Base-by-base conservation (phyloP, 2,113 vertebrate species). In the Hippopotamus amphibius region DNA sequence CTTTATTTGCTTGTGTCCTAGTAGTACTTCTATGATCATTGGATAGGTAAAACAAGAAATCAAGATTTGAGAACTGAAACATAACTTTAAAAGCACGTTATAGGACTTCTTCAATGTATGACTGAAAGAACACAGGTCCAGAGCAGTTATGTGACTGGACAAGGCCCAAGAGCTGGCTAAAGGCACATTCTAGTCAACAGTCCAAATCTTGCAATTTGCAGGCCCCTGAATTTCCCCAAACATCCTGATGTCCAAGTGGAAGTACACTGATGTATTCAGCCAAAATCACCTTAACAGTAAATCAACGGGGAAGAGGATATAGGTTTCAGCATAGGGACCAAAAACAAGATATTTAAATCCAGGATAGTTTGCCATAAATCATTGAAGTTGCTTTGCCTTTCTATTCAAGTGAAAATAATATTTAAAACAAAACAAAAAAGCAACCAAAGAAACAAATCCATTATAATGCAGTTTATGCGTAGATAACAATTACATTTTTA, bases 321-420 rank as follows among this genome's bases (percentile, higher is more conserved):
- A 50, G 14, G 0, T 53, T 72, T 71, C 76, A 50, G 30, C 8
- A 13, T 15, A 77, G 41, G 5, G 41, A 43, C 22, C 17, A 48
- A 93, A 94, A 96, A 61, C 1, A 22, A 72, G 2, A 30, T 17
- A 59, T 77, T 79, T 74, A 77, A 90, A 92, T 63, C 22, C 41
- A 88, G 41, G 88, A 61, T 33, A 43, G 4, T 22, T 76, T 90
- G 88, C 43, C 66, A 91, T 33, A 86, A 65, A 68, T 85, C 37
- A 77, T 59, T 12, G 6, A 84, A 50, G 19, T 43, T 95, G 16
- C n/a, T 96, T 85, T 84, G 11, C 43, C 30, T 77, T 93, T 12
- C 50, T 88, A 41, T 69, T 66, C 46, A 69, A 93, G 57, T 63
- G 21, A 71, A 88, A 96, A 90, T 3, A 74, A 95, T 24, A 43